Conservation (phyloP, 1,140 invertebrate species). For the Scaptodrosophila lebanonensis region DNA sequence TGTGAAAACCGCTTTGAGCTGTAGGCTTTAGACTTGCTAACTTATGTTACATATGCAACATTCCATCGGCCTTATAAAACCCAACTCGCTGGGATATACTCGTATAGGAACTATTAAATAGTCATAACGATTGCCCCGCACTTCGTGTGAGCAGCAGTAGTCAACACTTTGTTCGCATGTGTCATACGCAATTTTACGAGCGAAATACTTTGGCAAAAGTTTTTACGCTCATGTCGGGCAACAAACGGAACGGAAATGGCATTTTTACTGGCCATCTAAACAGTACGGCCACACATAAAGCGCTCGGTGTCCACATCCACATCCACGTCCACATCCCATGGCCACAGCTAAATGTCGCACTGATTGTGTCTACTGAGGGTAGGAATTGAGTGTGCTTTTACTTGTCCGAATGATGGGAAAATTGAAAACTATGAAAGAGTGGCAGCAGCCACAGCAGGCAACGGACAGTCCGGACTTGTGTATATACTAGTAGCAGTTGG, state of each 20-base stretch:
- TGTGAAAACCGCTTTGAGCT: slow-evolving; percentile 53
- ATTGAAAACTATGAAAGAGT: slow-evolving; percentile 54
- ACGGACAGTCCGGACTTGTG: no score
- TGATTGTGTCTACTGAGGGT: slow-evolving; percentile 36
- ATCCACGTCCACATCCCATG: slow-evolving; percentile 4
- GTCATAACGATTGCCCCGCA: slow-evolving; percentile 49
- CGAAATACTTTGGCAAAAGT: slow-evolving; percentile 62
- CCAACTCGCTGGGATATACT: no score
- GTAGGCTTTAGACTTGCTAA: no score
- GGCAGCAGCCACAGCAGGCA: no score
- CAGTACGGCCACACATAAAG: slow-evolving; percentile 18
- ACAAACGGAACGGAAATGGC: slow-evolving; percentile 71
- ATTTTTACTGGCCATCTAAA: slow-evolving; percentile 74
- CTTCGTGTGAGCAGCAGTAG: slow-evolving; percentile 30
- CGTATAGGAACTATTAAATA: slow-evolving; percentile 49
- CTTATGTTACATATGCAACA: no score
- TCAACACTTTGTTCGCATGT: slow-evolving; percentile 76
- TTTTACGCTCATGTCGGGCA: slow-evolving; percentile 53
- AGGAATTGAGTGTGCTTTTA: slow-evolving; percentile 17
- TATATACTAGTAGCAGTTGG: no score
- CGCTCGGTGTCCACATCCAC: neutral
- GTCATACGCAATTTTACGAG: slow-evolving; percentile 72
- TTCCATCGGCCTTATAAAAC: no score
- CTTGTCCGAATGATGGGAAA: slow-evolving; percentile 44
- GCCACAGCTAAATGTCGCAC: slow-evolving; percentile 14